Conservation (phyloP, 1,140 invertebrate genomes). For the Nixonia krombeini region DNA sequence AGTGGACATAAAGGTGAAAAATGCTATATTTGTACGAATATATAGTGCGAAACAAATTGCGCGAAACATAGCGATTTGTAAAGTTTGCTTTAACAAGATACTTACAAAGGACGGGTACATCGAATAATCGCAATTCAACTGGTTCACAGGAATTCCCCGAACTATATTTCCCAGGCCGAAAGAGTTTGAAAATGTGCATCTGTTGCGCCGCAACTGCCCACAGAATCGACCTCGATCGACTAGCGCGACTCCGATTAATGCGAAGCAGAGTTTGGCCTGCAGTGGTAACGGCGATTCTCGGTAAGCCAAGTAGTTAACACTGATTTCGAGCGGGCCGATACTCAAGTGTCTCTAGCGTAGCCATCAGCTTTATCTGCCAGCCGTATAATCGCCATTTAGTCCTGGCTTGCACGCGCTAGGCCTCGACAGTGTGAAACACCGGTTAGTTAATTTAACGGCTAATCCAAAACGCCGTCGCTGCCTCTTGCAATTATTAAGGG, state of each 20-base stretch:
- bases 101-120: too few species aligned
- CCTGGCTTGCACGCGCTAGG: constrained; percentile 13
- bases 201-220: constrained; percentile 13
- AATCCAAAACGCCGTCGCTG: constrained; percentile 20
- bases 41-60: too few species aligned
- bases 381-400: constrained; percentile 53
- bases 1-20: too few species aligned
- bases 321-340: constrained; percentile 43
- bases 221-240: constrained; percentile 34
- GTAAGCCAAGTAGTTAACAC: constrained; percentile 53
- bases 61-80: too few species aligned
- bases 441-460: constrained; percentile 18
- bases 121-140: too few species aligned
- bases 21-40: too few species aligned
- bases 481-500: constrained; percentile 52
- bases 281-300: constrained; percentile 51
- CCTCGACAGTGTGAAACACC: constrained; percentile 25
- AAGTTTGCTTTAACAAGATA: too few species aligned
- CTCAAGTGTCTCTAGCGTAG: constrained; percentile 44
- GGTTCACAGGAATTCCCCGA: too few species aligned
- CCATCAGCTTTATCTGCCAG: constrained; percentile 43
- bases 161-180: neutral
- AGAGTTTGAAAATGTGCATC: constrained; percentile 4
- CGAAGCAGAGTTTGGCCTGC: constrained; percentile 37
- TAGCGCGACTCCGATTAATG: constrained; percentile 44